Evolutionary conservation across 2,888 invertebrate species (phyloP).

Genomic region (Ischnura elegans): DNA sequence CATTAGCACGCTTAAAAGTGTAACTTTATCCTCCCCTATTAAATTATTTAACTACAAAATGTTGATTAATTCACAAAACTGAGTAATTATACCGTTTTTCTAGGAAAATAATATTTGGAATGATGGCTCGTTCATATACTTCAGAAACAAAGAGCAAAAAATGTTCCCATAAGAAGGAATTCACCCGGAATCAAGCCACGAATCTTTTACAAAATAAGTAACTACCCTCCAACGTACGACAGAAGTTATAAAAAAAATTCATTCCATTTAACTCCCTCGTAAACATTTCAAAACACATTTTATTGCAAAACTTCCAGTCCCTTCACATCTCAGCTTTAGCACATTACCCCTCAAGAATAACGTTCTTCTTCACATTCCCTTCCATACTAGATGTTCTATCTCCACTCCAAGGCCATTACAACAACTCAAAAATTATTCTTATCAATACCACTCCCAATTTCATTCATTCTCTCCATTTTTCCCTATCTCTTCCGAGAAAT

Average conservation of each 20-base stretch:
- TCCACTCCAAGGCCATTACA: background rate
- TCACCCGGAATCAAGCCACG: too few relatives aligned
- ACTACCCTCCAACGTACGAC: background rate
- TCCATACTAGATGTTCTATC: background rate
- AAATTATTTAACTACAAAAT: too few relatives aligned
- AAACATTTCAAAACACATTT: background rate
- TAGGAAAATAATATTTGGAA: too few relatives aligned
- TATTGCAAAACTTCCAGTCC: background rate
- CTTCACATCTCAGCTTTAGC: background rate
- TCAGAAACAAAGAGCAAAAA: too few relatives aligned
- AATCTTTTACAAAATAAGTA: too few relatives aligned
- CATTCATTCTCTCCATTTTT: background rate
- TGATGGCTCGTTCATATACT: too few relatives aligned
- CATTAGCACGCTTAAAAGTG: too few relatives aligned
- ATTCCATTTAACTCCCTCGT: background rate
- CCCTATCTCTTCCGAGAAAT: background rate
- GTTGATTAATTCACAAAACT: too few relatives aligned
- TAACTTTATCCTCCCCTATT: too few relatives aligned
- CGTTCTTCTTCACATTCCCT: background rate
- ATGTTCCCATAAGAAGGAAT: too few relatives aligned
- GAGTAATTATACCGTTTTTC: too few relatives aligned
- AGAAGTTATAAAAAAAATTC: background rate
- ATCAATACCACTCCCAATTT: conserved; percentile 7
- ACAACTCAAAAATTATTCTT: conserved; percentile 2
- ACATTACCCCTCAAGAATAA: background rate